Evolutionary conservation across 2,888 invertebrate species (phyloP), one percentile per base, ranked within the genome.

Genomic region (Lacanobia oleracea): DNA sequence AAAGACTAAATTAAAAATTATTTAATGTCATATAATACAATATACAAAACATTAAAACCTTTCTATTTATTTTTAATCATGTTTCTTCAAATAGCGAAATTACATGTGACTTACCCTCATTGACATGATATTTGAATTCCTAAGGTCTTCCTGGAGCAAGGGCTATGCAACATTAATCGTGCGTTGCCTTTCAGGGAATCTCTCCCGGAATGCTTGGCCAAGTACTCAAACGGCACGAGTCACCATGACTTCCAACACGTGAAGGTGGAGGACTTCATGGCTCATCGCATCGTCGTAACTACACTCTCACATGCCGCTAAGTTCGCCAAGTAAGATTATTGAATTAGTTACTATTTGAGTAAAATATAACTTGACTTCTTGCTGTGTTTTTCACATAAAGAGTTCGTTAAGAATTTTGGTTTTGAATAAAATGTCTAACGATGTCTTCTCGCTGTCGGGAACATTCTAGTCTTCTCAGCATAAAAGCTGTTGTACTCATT

Each of bases 281-380:
- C 33, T 0, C 83, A 89, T 76, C 86, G 74, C 10, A 88, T 92
- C 23, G 88, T 91, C 8, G 72, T 92, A 23, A 89, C 89, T 0
- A 92, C 92, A 1, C 85, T 92, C 3, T 87, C 89, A 12, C 92
- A 92, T 70, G 82, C 92, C 1, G 92, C 92, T 4, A 90, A 88
- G 68, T 92, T 84, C 67, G 86, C 77, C 45, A 84, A 66, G 92
- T 91, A 56, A 56, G 10, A 56, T 18, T 7, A 18, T 48, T 2
- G 48, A 48, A 48, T 48, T 18, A 48, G 7, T 48, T 10, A 12
- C 33, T 33, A 33, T 33, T 33, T 33, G 5, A 6, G 45, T 48
- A 48, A 48, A 48, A 48, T 18, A 48, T 48, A 48, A 43, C 2
- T 1, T 40, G 40, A 40, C 40, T 43, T 43, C 43, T 10, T 43